Base-by-base conservation (phyloP, 1,140 invertebrate species). In the Brachionus rubens region DNA sequence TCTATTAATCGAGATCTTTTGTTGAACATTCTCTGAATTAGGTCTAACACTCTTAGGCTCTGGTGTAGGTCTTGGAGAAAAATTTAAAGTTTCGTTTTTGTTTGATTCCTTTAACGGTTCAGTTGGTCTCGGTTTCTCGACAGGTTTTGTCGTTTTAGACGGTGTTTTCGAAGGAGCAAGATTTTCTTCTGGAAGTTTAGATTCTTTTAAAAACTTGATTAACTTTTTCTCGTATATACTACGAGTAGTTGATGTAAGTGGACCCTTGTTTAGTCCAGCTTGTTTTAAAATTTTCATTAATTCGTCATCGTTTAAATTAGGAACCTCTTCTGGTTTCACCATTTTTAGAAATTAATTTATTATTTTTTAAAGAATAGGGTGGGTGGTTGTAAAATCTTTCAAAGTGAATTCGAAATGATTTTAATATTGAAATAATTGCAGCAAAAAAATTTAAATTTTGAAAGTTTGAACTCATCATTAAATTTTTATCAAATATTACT, bases 191-290 rank as follows among this genome's bases (percentile, higher is more conserved):
- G 33, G 59, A 9, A 41, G 43, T 65, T 65, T 65, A 9, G 68
- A 48, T 14, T 72, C 43, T 16, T 54, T 28, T 41, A 72, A 72
- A 36, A 72, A 48, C 50, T 54, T 48, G 21, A 72, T 72, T 3
- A 72, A 28, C 28, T 54, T 72, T 50, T 72, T 72, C 50, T 72
- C 68, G n/a, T 72, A 72, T 46, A 72, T 19, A 24, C 19, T 19
- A 9, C 68, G 43, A 40, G 68, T 72, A 7, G 68, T 50, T 2
- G 46, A 48, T 7, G 68, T 72, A 9, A 72, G 19, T 21, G 68
- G 68, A 24, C 68, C 68, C 33, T 50, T 54, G 36, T 72, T 72
- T n/a, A 72, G n/a, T 21, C 68, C 68, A 26, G 30, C 30, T 72
- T 72, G 28, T 16, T 28, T 72, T 3, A 72, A 28, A 16, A 36